Evolutionary conservation across 2,888 invertebrate species (phyloP).

Genomic region (Agrotis puta): DNA sequence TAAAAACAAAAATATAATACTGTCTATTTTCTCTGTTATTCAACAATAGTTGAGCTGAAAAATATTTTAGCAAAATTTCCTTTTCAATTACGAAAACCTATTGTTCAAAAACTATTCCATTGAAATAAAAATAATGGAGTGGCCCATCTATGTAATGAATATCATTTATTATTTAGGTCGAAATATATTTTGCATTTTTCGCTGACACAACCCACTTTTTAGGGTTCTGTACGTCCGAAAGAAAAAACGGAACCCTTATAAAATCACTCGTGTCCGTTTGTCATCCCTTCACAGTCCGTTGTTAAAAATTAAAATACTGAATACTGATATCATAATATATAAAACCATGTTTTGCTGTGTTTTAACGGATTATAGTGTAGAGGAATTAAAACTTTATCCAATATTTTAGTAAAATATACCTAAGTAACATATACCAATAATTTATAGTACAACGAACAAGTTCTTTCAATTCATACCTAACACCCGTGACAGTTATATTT

Average conservation of each 20-base stretch:
- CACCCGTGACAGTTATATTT: no score
- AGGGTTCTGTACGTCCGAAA: no score
- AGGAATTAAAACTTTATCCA: no score
- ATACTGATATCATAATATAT: no score
- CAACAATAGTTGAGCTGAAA: conserved; percentile 36
- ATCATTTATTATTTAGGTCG: conserved; percentile 7
- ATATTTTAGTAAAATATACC: no score
- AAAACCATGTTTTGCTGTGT: fast-evolving
- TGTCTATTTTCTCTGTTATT: conserved; percentile 20
- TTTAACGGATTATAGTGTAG: no score
- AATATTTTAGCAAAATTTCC: conserved; percentile 35
- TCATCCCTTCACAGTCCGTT: no score
- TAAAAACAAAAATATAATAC: conserved; percentile 19
- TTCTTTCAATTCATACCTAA: neutral
- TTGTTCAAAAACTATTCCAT: conserved; percentile 35
- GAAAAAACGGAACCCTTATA: no score
- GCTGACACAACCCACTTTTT: neutral
- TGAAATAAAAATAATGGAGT: conserved; percentile 7
- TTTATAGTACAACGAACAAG: neutral
- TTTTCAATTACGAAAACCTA: conserved; percentile 35
- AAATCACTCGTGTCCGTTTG: no score
- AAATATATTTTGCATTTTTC: conserved; percentile 18
- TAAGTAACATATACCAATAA: no score
- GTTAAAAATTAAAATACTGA: neutral
- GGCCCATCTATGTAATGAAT: conserved; percentile 15